Base-by-base conservation (phyloP, 2,797 vertebrate species). In the Poecilia wingei region DNA sequence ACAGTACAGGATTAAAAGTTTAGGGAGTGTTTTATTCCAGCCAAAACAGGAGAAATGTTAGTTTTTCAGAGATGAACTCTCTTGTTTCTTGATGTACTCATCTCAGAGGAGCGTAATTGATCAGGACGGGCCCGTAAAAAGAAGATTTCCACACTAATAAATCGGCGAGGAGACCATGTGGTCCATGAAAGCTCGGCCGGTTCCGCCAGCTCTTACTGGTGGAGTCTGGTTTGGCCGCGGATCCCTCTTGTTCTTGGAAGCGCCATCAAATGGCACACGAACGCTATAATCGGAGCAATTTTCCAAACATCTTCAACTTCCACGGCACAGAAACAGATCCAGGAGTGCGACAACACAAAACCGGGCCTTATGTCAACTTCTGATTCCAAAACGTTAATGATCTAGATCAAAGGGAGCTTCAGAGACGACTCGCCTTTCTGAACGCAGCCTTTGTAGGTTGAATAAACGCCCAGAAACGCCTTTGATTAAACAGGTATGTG, bases 141-240 rank as follows among this genome's bases (percentile, higher is more conserved):
- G 94, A 96, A 92, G 88, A 96, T 97, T 96, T 96, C 95, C 96
- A 96, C 97, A 96, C 96, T 95, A 97, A 97, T 96, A 94, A 94
- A 95, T 96, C 94, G 94, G 96, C 86, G 88, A 91, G 89, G 93
- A 82, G 95, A 97, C 94, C 97, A 97, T 96, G 96, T 95, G 97
- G 96, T 97, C 93, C 86, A 92, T 95, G 96, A 97, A 97, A 97
- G 95, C 95, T 96, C 96, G 95, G 95, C 95, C 94, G 96, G 96
- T 95, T 95, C 95, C 94, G 95, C 96, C 96, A 96, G 95, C 96
- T 96, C 96, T 95, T 94, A 95, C 95, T 95, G 96, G 93, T 93
- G 90, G 87, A 89, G 94, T 96, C 96, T 95, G 95, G 94, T 96
- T 97, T 98, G 97, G 97, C 97, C 92, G 90, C 89, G 39, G 94